Conservation (phyloP, 2,888 invertebrate genomes). For the Tyria jacobaeae region DNA sequence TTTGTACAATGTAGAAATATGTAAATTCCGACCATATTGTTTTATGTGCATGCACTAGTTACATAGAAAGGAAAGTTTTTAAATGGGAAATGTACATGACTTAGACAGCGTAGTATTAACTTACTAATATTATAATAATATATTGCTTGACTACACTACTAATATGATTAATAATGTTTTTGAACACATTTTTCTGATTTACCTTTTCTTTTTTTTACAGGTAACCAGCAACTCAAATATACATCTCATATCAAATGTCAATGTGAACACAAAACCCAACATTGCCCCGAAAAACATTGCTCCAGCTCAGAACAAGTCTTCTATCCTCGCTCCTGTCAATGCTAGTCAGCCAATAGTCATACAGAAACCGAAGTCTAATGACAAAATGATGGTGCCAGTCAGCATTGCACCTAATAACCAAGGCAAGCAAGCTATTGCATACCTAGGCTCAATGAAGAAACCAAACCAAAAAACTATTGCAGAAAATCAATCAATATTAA, state of each 20-base stretch:
- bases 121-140: not conserved
- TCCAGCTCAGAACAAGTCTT: conserved; percentile 69
- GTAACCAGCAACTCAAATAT: conserved; percentile 77
- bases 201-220: conserved; percentile 61
- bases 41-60: not conserved
- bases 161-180: not conserved
- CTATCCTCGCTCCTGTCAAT: conserved; percentile 76
- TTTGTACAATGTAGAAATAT: no score
- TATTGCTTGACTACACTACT: not conserved
- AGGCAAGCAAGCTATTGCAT: conserved; percentile 83
- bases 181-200: not conserved
- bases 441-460: conserved; percentile 86
- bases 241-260: conserved; percentile 78
- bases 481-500: conserved; percentile 80
- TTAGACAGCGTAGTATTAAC: not conserved
- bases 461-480: conserved; percentile 68
- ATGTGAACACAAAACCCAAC: conserved; percentile 73
- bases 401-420: conserved; percentile 73
- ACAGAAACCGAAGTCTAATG: conserved; percentile 82
- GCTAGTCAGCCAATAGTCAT: conserved; percentile 85
- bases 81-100: not conserved
- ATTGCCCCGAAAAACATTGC: conserved; percentile 72
- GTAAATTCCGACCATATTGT: not conserved
- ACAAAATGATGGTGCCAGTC: conserved; percentile 84
- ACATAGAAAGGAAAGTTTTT: not conserved